Conservation (phyloP, 2,797 vertebrate genomes). For the Loriculus beryllinus region DNA sequence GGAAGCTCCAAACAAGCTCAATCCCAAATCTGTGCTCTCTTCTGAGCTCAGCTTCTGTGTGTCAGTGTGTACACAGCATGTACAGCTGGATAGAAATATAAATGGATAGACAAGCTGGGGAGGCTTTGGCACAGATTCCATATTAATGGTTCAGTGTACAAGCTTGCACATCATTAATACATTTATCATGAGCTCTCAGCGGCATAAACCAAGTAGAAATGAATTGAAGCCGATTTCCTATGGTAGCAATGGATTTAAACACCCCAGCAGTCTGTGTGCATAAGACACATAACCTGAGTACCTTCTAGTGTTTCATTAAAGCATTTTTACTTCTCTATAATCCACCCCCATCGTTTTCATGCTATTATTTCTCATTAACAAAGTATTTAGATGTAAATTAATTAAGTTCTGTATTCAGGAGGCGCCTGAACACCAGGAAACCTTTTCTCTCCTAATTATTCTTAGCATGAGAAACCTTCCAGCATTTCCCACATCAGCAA, state of each 20-base stretch:
- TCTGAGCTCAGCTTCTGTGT: not conserved
- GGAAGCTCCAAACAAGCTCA: not conserved
- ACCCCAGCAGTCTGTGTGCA: too few relatives aligned
- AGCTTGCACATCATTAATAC: not conserved
- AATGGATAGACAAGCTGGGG: not conserved
- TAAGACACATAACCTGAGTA: not conserved
- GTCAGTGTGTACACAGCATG: not conserved
- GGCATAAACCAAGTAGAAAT: not conserved
- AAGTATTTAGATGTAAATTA: slow-evolving; percentile 15
- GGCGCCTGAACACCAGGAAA: not conserved
- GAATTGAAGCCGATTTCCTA: not conserved
- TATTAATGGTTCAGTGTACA: not conserved
- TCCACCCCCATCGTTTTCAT: not conserved
- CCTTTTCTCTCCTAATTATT: slow-evolving; percentile 21
- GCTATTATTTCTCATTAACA: slow-evolving; percentile 2
- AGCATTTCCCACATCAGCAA: not conserved
- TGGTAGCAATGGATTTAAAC: not conserved
- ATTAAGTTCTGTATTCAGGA: not conserved
- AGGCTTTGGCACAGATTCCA: not conserved
- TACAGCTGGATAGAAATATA: not conserved
- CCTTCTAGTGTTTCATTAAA: not conserved
- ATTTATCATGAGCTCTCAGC: not conserved
- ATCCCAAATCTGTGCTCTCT: not conserved
- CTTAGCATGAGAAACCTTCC: not conserved
- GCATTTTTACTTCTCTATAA: not conserved